phyloP scores from a whole-genome alignment of 2,113 vertebrate genomes.

The Edolisoma coerulescens region DNA sequence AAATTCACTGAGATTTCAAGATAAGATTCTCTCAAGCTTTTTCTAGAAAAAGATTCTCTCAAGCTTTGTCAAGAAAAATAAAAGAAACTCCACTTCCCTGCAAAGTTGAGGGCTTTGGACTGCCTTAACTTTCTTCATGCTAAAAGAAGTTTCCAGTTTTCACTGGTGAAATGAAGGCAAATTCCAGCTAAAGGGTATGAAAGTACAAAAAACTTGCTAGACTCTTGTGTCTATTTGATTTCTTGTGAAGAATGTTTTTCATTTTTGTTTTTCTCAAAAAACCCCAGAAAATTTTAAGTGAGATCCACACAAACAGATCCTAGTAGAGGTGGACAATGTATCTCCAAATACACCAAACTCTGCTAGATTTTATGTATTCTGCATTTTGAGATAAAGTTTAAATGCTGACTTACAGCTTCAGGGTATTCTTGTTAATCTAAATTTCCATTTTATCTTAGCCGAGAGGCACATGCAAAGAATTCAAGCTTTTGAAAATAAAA shows the following conservation, averaged over 20 bases:
- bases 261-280: neutral
- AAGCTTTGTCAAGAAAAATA: neutral
- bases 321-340: neutral
- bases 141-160: neutral
- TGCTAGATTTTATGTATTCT: neutral
- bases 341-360: neutral
- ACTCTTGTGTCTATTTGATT: neutral
- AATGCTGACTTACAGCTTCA: neutral
- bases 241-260: neutral
- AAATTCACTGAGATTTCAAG: neutral
- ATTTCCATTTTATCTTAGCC: neutral
- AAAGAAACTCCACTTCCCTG: neutral
- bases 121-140: neutral
- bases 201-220: neutral
- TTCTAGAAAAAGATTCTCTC: neutral
- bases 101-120: neutral
- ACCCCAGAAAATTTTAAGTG: neutral
- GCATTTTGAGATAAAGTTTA: neutral
- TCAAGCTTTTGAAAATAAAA: neutral
- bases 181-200: neutral
- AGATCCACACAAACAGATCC: neutral
- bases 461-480: neutral
- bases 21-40: neutral
- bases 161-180: neutral
- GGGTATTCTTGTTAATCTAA: neutral